Percentiles rank a stretch among this genome's conserved stretches.
These are phyloP conservation scores for Balaeniceps rex DNA, from an alignment of 2,113 vertebrate species.

Conservation along the genomic window DNA sequence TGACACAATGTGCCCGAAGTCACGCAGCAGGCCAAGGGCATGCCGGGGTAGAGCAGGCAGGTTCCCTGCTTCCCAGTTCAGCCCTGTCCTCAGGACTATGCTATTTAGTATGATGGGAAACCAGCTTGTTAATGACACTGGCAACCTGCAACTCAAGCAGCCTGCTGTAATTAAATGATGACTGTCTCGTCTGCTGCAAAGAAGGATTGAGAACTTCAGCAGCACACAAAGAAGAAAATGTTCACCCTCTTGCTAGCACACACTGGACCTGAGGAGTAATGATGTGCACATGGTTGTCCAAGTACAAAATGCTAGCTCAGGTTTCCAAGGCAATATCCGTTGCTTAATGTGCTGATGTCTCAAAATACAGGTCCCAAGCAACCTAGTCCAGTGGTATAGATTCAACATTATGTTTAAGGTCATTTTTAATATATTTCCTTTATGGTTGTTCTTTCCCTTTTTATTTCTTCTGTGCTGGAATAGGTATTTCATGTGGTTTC, in stretches of 20 bases:
- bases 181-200: background rate
- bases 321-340: slow-evolving; percentile 21
- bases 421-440: background rate
- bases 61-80: background rate
- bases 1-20: background rate
- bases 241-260: background rate
- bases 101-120: background rate
- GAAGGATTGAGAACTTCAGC: background rate
- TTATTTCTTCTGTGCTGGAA: background rate
- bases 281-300: background rate
- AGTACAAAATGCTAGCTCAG: background rate
- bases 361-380: background rate
- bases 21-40: background rate
- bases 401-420: background rate
- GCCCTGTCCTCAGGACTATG: background rate
- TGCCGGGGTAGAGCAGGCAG: background rate
- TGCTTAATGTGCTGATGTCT: background rate
- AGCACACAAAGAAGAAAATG: background rate
- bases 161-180: background rate
- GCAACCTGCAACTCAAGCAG: background rate
- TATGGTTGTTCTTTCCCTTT: background rate
- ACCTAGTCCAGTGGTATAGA: background rate
- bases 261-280: background rate
- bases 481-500: background rate
- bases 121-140: background rate